Evolutionary conservation across 2,888 invertebrate genomes (phyloP), one percentile per base, ranked within the genome.

Genomic region (Scaeva pyrastri): DNA sequence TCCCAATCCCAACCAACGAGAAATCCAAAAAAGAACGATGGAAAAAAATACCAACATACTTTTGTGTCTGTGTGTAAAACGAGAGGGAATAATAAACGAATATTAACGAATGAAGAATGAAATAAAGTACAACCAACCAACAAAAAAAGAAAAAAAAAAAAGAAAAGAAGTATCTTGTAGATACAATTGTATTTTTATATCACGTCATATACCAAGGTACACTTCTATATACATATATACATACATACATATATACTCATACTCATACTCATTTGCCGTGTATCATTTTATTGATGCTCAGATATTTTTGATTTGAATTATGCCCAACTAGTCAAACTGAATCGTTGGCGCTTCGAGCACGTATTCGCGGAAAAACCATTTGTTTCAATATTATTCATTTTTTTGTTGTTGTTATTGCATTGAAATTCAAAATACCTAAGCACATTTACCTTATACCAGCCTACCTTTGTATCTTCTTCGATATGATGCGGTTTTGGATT

Each of bases 311-410:
- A 91, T 92, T 92, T 92, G 91, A 92, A 92, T 92, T 92, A 92
- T 92, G 90, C 89, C 90, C 91, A 90, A 91, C 90, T 92, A 93
- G 93, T 93, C 93, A 93, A 93, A 92, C 91, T 91, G 91, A 92
- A 92, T 91, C 93, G 91, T 92, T 93, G 92, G 92, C 93, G 93
- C 92, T 92, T 92, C 90, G 90, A 92, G 91, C 93, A 93, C 93
- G 92, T 92, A 92, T 89, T 90, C 91, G 91, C 92, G 92, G 91
- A 90, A 90, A 90, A 90, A 90, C 88, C 89, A 89, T 88, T 81
- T 87, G 78, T 87, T 87, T 83, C 19, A 66, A 66, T 66, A 48
- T 41, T 70, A 84, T 64, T 79, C n/a, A 66, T 50, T 77, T 68
- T 64, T 76, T 50, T 55, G 50, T 52, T 16, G 36, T 66, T n/a